Percentiles rank a stretch among this genome's conserved stretches.
Evolutionary conservation across 2,888 invertebrate species (phyloP).

Genomic region (Fragum whitleyi): DNA sequence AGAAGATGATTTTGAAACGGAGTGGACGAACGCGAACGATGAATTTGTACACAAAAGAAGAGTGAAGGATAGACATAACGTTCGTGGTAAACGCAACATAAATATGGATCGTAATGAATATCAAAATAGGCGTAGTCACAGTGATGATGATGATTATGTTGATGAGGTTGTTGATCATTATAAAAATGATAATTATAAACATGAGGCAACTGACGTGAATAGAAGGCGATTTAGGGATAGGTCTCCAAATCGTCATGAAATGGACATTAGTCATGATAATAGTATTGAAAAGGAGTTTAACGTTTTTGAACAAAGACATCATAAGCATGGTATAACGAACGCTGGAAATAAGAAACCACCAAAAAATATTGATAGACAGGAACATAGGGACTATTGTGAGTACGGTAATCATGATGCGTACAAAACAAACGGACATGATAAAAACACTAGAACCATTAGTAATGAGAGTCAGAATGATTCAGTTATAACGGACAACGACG

Average conservation of each 20-base stretch:
- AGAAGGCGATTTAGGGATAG: neutral
- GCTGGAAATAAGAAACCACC: neutral
- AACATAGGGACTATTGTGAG: no score
- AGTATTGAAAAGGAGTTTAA: neutral
- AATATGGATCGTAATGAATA: neutral
- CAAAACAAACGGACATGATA: neutral
- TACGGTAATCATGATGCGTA: neutral
- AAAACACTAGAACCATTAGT: neutral
- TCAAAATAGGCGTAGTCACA: neutral
- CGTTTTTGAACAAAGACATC: neutral
- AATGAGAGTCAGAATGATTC: neutral
- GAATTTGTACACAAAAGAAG: constrained; percentile 8
- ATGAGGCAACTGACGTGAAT: no score
- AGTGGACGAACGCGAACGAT: constrained; percentile 17
- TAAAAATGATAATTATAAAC: no score
- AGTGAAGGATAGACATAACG: neutral
- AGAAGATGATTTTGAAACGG: neutral
- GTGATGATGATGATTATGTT: neutral
- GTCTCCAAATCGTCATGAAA: neutral
- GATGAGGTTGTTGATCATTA: neutral
- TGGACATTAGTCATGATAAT: neutral
- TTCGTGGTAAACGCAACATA: neutral
- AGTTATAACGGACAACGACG: neutral
- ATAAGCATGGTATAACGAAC: neutral
- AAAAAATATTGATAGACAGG: no score